A percentile compares a stretch with the other conserved stretches of the same genome.
Conservation (phyloP, 2,797 vertebrate species). For the Momotus momota region DNA sequence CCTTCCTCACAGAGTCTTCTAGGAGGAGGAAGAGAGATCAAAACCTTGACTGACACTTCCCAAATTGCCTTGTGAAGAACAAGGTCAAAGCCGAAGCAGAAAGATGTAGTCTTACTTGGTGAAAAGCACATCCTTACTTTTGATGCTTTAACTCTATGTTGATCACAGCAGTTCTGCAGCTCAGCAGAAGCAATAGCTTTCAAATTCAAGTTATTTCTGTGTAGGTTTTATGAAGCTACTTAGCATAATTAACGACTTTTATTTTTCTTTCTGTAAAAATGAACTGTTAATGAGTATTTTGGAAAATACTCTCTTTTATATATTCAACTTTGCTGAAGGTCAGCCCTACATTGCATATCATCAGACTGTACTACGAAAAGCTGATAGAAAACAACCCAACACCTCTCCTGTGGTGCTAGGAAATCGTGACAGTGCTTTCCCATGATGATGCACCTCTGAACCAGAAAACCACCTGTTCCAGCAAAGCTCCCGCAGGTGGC, state of each 20-base stretch:
- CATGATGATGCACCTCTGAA: neutral
- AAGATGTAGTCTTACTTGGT: neutral
- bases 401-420: rapidly evolving
- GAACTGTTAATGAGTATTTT: rapidly evolving
- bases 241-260: neutral
- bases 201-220: neutral
- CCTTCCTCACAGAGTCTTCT: neutral
- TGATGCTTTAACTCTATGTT: neutral
- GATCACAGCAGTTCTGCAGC: neutral
- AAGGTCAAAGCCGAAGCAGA: neutral
- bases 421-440: rapidly evolving
- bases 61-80: neutral
- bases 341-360: rapidly evolving
- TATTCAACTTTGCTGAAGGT: neutral
- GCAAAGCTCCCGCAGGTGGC: slow-evolving; percentile 40
- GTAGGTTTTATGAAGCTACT: neutral
- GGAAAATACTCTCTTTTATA: neutral
- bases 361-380: rapidly evolving
- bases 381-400: neutral
- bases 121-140: neutral
- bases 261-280: neutral
- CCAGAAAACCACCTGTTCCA: neutral
- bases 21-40: neutral
- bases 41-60: neutral
- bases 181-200: neutral